Evolutionary conservation across 2,888 invertebrate genomes (phyloP), one percentile per base, ranked within the genome.

Genomic region (Aproaerema taeniolella): DNA sequence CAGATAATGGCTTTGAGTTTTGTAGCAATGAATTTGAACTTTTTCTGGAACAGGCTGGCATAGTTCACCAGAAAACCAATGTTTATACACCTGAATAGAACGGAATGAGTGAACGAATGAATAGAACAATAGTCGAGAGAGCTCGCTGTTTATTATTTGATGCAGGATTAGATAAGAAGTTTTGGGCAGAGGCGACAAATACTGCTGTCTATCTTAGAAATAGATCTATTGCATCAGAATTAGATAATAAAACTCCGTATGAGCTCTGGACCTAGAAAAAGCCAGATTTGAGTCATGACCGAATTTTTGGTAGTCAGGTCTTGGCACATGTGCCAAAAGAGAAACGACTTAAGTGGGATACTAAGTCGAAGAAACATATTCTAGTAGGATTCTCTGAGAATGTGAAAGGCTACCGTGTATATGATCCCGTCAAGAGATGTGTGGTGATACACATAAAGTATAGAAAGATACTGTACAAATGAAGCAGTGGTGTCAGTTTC

Each of bases 1-100:
- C n/a, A n/a, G n/a, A n/a, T n/a, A n/a, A n/a, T n/a, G n/a, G n/a
- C n/a, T n/a, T n/a, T n/a, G n/a, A n/a, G 15, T 47, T 40, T 32
- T 32, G 35, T 11, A 42, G 12, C 30, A 35, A 29, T 20, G 28
- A 43, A 3, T 38, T 48, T 36, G 67, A 26, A n/a, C 2, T 3
- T 26, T 26, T 9, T 26, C n/a, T 26, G 26, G n/a, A 26, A n/a
- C 2, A 5, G 6, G 26, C 26, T 3, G 26, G 60, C 2, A 67
- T 67, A n/a, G 11, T 54, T 0, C 58, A 63, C 39, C 58, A 66
- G 30, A 52, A 30, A 30, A 55, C 62, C 11, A 54, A 48, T 16
- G 43, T 53, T 2, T 57, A 58, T 30, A 56, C 57, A 5, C 60
- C 63, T 8, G 46, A 65, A 38, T 65, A 63, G 43, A 67, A 66